Evolutionary conservation across 30 jellyfish, hydroid and myxozoan genomes (phyloP).

Genomic region (Hydractinia echinata): DNA sequence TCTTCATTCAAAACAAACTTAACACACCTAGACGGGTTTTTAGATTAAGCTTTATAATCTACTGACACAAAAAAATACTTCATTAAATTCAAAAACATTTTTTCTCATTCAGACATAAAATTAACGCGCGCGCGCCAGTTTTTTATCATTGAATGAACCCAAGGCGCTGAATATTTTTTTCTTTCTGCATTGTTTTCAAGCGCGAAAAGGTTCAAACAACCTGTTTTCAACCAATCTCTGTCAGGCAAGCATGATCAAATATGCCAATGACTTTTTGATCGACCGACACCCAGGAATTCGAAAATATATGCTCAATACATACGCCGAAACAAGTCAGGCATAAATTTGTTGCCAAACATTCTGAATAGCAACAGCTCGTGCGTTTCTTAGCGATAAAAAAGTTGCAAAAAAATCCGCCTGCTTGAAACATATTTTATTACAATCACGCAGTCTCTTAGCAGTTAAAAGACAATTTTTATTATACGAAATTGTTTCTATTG

Average conservation of each 20-base stretch:
- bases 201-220: slow-evolving; percentile 1
- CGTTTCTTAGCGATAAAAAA: slow-evolving; percentile 12
- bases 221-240: slow-evolving; percentile 7
- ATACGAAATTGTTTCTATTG: no score
- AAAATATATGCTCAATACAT: neutral
- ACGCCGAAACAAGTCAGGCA: slow-evolving; percentile 7
- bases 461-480: no score
- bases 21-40: no score
- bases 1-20: no score
- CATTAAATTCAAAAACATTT: no score
- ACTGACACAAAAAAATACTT: no score
- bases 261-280: slow-evolving; percentile 15
- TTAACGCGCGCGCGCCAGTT: no score
- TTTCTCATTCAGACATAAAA: no score
- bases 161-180: no score
- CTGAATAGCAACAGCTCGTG: neutral
- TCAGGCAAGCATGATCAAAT: neutral
- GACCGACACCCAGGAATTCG: neutral
- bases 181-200: neutral
- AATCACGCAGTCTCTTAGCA: no score
- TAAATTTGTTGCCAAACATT: neutral
- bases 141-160: no score
- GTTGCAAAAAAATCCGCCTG: neutral
- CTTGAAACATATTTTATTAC: neutral
- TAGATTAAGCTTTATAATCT: no score